phyloP scores from a whole-genome alignment of 1,140 invertebrate species.

The Dinoponera quadriceps region DNA sequence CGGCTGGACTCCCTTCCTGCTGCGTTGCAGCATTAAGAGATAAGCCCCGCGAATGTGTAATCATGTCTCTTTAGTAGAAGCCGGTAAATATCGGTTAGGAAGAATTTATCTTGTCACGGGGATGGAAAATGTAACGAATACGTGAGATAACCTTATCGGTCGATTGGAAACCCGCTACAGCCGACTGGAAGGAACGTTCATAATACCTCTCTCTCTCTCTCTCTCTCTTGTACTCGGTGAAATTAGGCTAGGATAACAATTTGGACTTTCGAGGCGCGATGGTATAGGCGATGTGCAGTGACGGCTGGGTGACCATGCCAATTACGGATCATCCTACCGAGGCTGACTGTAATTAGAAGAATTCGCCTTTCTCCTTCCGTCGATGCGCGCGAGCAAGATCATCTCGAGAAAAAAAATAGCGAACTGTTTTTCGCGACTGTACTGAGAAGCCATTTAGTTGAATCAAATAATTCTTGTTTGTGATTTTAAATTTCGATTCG shows the following conservation, averaged over 20 bases:
- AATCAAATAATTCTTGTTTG: too few species aligned
- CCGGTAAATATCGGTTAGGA: constrained; percentile 16
- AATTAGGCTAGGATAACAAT: constrained; percentile 67
- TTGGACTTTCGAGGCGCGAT: constrained; percentile 56
- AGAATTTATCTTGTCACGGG: background rate
- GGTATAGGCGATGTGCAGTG: constrained; percentile 44
- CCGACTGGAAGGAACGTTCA: background rate
- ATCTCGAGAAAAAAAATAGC: background rate
- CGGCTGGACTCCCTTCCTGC: background rate
- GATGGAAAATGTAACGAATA: constrained; percentile 1
- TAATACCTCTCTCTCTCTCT: background rate
- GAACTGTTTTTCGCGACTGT: too few species aligned
- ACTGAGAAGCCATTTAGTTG: too few species aligned
- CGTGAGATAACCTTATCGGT: constrained; percentile 27
- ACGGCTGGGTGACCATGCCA: constrained; percentile 54
- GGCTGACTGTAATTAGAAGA: constrained; percentile 53
- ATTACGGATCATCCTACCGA: constrained; percentile 54
- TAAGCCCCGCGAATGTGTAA: constrained; percentile 7
- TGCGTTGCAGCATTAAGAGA: background rate
- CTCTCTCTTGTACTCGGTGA: constrained; percentile 19
- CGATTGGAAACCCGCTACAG: constrained; percentile 15
- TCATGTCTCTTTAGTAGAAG: background rate
- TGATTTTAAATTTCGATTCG: too few species aligned
- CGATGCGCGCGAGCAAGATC: background rate
- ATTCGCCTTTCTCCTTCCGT: constrained; percentile 51